Conservation (phyloP, 2,888 invertebrate genomes). For the Siphonodentalium dalli region DNA sequence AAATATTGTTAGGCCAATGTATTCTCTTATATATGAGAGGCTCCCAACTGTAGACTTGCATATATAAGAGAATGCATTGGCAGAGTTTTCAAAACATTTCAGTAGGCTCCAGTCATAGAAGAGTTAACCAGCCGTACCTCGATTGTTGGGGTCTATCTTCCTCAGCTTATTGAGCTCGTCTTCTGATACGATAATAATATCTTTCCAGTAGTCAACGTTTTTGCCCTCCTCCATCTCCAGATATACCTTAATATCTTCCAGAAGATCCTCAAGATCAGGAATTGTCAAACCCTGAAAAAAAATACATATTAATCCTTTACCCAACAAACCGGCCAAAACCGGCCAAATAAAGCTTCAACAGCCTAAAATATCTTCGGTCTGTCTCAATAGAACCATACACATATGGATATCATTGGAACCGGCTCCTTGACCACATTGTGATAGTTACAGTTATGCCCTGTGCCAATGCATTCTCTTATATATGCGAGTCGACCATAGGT, state of each 20-base stretch:
- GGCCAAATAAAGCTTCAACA: background rate
- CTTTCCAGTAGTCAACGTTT: conserved; percentile 93
- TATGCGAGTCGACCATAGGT: too few species aligned
- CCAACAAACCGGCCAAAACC: background rate
- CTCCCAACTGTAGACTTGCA: too few species aligned
- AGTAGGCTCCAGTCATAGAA: too few species aligned
- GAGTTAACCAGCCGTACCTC: conserved; percentile 30
- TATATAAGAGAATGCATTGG: too few species aligned
- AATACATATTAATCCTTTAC: background rate
- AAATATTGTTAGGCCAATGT: too few species aligned
- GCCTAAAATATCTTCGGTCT: background rate
- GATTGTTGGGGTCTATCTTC: conserved; percentile 71
- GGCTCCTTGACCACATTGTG: too few species aligned
- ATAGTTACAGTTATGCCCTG: too few species aligned
- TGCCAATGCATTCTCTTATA: too few species aligned
- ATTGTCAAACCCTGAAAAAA: conserved; percentile 74
- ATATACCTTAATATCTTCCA: conserved; percentile 90
- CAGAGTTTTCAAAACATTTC: too few species aligned
- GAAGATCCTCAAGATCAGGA: conserved; percentile 91
- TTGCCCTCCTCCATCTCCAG: conserved; percentile 88
- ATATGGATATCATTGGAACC: too few species aligned
- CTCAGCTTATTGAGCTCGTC: conserved; percentile 86
- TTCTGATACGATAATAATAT: conserved; percentile 92
- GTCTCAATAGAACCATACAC: too few species aligned
- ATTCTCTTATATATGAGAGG: too few species aligned